Conservation (phyloP, 2,797 vertebrate species). For the Dermochelys coriacea region DNA sequence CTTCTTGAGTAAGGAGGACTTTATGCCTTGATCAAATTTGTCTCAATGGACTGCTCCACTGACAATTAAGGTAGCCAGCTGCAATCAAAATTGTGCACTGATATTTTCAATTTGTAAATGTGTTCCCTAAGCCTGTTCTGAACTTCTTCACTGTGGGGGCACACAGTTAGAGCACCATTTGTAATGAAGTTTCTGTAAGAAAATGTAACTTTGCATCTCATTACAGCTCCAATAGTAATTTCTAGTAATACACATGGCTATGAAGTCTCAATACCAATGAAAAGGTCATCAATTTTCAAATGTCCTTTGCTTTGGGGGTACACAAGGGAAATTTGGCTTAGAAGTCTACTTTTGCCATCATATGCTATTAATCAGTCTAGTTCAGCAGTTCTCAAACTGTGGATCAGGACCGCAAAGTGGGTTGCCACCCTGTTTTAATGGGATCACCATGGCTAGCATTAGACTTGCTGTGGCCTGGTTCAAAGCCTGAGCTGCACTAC, state of each 20-base stretch:
- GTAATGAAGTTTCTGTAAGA: background rate
- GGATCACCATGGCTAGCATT: too few species aligned
- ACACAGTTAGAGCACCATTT: background rate
- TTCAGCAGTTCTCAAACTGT: too few species aligned
- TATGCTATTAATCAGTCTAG: background rate
- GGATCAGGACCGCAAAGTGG: too few species aligned
- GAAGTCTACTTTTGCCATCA: background rate
- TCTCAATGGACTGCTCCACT: background rate
- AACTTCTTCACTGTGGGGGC: background rate
- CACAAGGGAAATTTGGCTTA: background rate
- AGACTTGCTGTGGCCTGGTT: too few species aligned
- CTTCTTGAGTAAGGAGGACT: background rate
- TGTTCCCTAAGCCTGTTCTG: background rate
- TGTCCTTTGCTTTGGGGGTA: background rate
- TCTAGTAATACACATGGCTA: background rate
- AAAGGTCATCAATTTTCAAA: background rate
- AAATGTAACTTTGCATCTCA: background rate
- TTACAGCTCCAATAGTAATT: background rate
- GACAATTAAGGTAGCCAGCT: background rate
- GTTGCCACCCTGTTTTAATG: too few species aligned
- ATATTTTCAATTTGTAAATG: background rate
- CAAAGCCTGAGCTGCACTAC: too few species aligned
- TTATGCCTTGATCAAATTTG: background rate
- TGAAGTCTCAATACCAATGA: background rate
- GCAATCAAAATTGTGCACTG: background rate